A percentile compares a stretch with the other conserved stretches of the same genome.
Evolutionary conservation across 2,113 vertebrate species (phyloP).

Genomic region (Anhinga anhinga): DNA sequence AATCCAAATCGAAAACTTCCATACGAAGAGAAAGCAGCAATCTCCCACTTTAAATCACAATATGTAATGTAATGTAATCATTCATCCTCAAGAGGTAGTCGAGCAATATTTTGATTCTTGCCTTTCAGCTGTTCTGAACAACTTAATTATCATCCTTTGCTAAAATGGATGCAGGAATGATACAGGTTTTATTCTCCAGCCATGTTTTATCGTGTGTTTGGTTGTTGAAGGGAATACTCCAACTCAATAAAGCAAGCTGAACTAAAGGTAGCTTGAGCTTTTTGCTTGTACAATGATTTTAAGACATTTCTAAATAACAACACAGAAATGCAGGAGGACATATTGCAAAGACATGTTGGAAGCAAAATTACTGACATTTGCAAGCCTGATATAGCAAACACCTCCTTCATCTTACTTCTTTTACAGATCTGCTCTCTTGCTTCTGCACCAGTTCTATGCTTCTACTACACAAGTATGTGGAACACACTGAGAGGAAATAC

Average conservation of each 20-base stretch:
- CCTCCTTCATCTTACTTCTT: not conserved
- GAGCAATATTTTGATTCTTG: not conserved
- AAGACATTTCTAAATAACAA: not conserved
- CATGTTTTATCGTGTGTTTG: not conserved
- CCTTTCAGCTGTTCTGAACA: slow-evolving; percentile 9
- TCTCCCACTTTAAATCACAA: not conserved
- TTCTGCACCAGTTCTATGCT: not conserved
- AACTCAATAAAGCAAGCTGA: not conserved
- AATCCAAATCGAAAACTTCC: not conserved
- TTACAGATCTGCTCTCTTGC: slow-evolving; percentile 15
- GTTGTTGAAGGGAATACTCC: not conserved
- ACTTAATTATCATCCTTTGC: not conserved
- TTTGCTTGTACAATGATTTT: not conserved
- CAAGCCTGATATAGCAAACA: not conserved
- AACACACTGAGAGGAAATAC: not conserved
- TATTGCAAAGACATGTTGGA: not conserved
- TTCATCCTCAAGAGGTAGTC: not conserved
- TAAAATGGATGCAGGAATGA: not conserved
- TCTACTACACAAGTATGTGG: not conserved
- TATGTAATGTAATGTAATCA: not conserved
- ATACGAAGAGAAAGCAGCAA: not conserved
- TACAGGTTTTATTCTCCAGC: not conserved
- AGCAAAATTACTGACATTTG: slow-evolving; percentile 45
- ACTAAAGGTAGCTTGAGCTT: not conserved
- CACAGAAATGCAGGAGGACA: not conserved